These are phyloP conservation scores for Phrynocephalus versicolor DNA, from an alignment of 2,113 vertebrate genomes.

Conservation along the genomic window DNA sequence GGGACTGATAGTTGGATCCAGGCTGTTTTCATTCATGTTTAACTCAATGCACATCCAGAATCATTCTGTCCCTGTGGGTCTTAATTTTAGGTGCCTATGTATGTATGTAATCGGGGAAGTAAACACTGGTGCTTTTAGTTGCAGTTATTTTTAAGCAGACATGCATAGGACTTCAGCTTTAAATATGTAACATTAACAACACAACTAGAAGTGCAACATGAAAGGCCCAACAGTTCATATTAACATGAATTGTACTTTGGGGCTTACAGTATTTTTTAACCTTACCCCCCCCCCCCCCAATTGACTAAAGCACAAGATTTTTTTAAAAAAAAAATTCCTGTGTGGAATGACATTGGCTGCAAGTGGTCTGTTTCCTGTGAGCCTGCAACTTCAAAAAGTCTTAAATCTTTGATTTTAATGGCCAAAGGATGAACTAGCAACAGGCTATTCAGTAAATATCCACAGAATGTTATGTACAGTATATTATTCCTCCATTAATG, in stretches of 20 bases:
- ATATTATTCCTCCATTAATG: neutral
- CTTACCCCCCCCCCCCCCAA: too few species aligned
- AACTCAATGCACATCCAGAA: neutral
- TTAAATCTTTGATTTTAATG: neutral
- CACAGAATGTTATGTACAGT: constrained; percentile 55
- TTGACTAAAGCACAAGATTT: neutral
- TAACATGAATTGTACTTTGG: neutral
- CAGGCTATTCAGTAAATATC: constrained; percentile 56
- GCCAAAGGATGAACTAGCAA: neutral
- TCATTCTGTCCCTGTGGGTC: neutral
- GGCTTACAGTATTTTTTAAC: neutral
- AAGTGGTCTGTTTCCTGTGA: neutral
- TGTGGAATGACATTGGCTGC: neutral
- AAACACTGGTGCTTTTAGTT: neutral
- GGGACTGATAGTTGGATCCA: neutral
- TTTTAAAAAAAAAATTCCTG: neutral
- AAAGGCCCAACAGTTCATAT: neutral
- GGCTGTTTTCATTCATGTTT: too few species aligned
- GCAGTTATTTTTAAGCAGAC: neutral
- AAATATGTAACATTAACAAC: too few species aligned
- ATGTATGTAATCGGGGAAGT: neutral
- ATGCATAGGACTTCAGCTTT: neutral
- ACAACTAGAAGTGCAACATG: neutral
- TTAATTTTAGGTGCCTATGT: neutral
- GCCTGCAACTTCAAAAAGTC: neutral